Percentiles rank a stretch among this genome's conserved stretches.
Conservation (phyloP, 2,797 vertebrate genomes). For the Amphiprion clarkii region DNA sequence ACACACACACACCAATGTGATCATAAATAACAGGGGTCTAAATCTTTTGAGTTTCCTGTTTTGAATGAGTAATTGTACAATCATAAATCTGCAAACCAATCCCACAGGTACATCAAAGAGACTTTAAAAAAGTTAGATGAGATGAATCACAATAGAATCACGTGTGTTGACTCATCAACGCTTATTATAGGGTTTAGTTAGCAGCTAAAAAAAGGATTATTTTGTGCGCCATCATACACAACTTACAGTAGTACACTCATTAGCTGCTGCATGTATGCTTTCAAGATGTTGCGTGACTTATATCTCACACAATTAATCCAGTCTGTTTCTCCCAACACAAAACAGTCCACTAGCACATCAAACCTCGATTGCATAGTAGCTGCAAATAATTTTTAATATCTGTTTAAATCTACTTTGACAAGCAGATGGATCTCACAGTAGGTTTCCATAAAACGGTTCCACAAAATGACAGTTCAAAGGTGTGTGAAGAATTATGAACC, state of each 20-base stretch:
- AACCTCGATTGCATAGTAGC: background rate
- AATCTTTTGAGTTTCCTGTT: too few relatives aligned
- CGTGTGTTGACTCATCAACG: too few relatives aligned
- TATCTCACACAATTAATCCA: background rate
- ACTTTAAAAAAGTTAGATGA: too few relatives aligned
- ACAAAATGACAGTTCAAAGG: background rate
- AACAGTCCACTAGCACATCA: background rate
- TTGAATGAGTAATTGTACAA: too few relatives aligned
- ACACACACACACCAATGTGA: background rate
- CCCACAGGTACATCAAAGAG: too few relatives aligned
- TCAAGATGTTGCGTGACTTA: background rate
- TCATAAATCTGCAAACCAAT: too few relatives aligned
- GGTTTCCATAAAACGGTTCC: background rate
- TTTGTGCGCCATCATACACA: background rate
- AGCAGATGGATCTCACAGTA: background rate
- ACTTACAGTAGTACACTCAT: background rate
- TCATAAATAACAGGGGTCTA: background rate
- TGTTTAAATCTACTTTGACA: slow-evolving; percentile 6
- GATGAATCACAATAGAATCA: too few relatives aligned
- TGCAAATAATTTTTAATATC: background rate
- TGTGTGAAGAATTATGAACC: background rate
- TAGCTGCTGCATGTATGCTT: background rate
- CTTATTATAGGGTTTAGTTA: background rate
- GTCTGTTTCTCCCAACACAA: background rate
- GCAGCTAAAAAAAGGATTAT: background rate